phyloP scores from a whole-genome alignment of 2,113 vertebrate species.

The Turdus rufiventris region DNA sequence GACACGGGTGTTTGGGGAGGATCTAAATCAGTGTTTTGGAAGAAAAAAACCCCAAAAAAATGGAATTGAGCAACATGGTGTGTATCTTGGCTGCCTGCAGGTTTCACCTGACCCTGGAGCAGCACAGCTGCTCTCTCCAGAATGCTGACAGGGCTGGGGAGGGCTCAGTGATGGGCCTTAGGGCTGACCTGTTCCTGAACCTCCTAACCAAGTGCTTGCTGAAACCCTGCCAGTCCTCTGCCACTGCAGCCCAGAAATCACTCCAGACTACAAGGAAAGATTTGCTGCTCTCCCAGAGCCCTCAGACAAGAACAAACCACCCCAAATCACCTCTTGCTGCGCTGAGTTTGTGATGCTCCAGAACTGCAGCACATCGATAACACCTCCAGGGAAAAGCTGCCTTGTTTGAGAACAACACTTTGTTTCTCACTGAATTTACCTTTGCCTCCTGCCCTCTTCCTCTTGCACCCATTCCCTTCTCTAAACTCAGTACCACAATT shows the following conservation, averaged over 20 bases:
- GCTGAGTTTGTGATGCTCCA: neutral
- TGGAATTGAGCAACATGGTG: neutral
- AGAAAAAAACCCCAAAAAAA: neutral
- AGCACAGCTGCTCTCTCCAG: neutral
- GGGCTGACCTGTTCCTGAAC: conserved; percentile 7
- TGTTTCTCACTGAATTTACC: neutral
- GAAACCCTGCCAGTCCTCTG: neutral
- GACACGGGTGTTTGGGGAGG: neutral
- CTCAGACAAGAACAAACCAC: neutral
- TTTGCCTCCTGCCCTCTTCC: neutral
- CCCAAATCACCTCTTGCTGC: neutral
- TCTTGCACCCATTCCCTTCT: neutral
- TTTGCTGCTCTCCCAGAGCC: neutral
- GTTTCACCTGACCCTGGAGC: conserved; percentile 17
- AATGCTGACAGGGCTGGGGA: neutral
- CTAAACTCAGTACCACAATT: neutral
- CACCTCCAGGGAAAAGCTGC: neutral
- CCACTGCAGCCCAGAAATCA: neutral
- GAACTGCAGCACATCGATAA: neutral
- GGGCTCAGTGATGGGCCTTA: neutral
- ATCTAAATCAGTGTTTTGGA: neutral
- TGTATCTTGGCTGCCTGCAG: neutral
- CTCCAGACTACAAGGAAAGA: neutral
- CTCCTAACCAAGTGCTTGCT: neutral
- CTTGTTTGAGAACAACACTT: neutral